Conservation (phyloP, 2,797 vertebrate species). For the Sebastes flavidus region DNA sequence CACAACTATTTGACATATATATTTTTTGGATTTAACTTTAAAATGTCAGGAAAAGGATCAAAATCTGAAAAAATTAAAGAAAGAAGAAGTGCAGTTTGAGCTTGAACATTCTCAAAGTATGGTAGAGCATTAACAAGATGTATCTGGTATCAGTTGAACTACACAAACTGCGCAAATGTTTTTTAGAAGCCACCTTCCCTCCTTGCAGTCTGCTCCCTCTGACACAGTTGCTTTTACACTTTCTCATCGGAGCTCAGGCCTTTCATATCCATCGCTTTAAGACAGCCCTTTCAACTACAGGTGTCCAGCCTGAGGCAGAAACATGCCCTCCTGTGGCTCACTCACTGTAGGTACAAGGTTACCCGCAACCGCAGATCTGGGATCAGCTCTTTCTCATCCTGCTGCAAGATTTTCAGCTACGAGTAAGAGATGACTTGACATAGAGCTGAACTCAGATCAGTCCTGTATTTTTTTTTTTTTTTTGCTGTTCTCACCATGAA, state of each 20-base stretch:
- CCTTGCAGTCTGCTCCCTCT: slow-evolving; percentile 14
- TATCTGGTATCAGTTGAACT: not conserved
- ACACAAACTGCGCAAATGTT: not conserved
- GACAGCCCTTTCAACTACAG: slow-evolving; percentile 57
- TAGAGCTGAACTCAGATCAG: slow-evolving; percentile 18
- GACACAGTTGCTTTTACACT: slow-evolving; percentile 15
- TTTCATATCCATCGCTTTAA: slow-evolving; percentile 57
- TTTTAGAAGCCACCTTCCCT: not conserved
- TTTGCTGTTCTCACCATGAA: not conserved
- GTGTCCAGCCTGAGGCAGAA: slow-evolving; percentile 66
- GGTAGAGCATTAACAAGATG: not conserved
- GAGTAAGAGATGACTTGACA: not conserved
- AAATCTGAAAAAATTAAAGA: not conserved
- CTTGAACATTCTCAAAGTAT: not conserved
- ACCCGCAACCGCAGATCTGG: slow-evolving; percentile 34
- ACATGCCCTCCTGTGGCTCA: slow-evolving; percentile 57
- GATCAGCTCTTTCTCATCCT: slow-evolving; percentile 37
- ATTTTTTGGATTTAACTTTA: not conserved
- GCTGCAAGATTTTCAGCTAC: slow-evolving; percentile 15
- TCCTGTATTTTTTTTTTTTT: not conserved
- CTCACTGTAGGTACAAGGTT: slow-evolving; percentile 57
- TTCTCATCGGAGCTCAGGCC: slow-evolving; percentile 16
- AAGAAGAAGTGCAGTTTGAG: not conserved
- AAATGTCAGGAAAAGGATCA: not conserved
- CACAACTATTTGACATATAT: not conserved